A percentile compares a stretch with the other conserved stretches of the same genome.
phyloP scores from a whole-genome alignment of 2,797 vertebrate genomes.

The Gymnothorax reevesii region DNA sequence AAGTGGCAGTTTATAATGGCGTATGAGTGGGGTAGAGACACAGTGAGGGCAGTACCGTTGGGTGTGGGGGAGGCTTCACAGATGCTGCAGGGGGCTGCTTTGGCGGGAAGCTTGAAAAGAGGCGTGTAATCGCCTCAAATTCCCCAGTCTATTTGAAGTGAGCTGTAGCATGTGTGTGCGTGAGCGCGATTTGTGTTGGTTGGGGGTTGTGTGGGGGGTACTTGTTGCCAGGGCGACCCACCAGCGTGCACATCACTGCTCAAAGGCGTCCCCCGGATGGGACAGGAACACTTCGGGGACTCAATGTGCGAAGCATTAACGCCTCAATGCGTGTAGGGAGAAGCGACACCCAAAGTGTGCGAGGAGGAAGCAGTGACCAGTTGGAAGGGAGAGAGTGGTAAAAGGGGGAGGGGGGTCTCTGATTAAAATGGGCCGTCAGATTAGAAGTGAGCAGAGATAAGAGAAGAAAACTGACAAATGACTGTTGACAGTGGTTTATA shows the following conservation, averaged over 20 bases:
- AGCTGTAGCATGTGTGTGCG: background rate
- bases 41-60: background rate
- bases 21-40: background rate
- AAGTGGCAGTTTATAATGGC: no score
- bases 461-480: background rate
- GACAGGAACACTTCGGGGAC: slow-evolving; percentile 11
- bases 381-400: background rate
- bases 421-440: background rate
- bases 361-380: background rate
- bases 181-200: slow-evolving; percentile 14
- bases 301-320: slow-evolving; percentile 8
- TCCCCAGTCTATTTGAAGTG: slow-evolving; percentile 24
- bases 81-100: background rate
- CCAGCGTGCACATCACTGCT: background rate
- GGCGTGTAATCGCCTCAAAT: slow-evolving; percentile 24
- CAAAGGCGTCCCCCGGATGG: slow-evolving; percentile 12
- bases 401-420: background rate
- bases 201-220: background rate
- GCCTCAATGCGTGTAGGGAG: background rate
- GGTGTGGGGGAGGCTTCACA: background rate
- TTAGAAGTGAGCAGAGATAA: background rate
- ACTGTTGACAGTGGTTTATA: background rate
- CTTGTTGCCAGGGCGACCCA: background rate
- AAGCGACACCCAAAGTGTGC: background rate
- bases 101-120: slow-evolving; percentile 24